Percentiles rank a stretch among this genome's conserved stretches.
These are phyloP conservation scores for Lota lota DNA, from an alignment of 2,113 vertebrate species.

Conservation along the genomic window DNA sequence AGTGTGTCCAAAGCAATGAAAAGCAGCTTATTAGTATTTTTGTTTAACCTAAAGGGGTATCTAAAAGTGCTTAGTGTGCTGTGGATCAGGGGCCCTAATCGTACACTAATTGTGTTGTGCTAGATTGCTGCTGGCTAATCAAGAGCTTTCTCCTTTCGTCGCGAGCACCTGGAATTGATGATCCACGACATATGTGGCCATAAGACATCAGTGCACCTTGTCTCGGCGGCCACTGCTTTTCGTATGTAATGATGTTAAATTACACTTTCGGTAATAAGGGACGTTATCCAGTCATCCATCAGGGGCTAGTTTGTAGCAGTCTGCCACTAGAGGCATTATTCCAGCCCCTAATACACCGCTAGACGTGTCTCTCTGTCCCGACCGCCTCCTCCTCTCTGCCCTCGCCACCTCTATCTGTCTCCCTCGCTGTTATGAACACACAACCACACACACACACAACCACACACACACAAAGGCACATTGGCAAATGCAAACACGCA, in stretches of 20 bases:
- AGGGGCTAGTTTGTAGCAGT: slow-evolving; percentile 47
- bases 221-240: slow-evolving; percentile 52
- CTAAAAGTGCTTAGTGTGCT: neutral
- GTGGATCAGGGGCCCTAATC: slow-evolving; percentile 14
- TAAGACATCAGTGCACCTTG: slow-evolving; percentile 46
- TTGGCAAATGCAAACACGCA: neutral
- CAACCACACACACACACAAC: slow-evolving; percentile 15
- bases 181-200: slow-evolving; percentile 39
- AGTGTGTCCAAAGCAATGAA: no score
- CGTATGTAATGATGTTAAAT: slow-evolving; percentile 67
- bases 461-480: slow-evolving; percentile 6
- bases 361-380: slow-evolving; percentile 44
- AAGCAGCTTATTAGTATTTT: neutral
- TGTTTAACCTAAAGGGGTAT: neutral
- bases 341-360: slow-evolving; percentile 42
- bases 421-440: slow-evolving; percentile 13
- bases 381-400: slow-evolving; percentile 3
- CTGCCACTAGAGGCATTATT: slow-evolving; percentile 51
- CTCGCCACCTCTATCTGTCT: slow-evolving; percentile 1
- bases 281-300: slow-evolving; percentile 56
- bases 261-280: slow-evolving; percentile 54
- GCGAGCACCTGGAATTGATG: slow-evolving; percentile 42
- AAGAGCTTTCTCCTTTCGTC: slow-evolving; percentile 46
- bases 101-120: slow-evolving; percentile 46
- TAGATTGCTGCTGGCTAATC: slow-evolving; percentile 47